Base-by-base conservation (phyloP, 2,113 vertebrate genomes). In the Lucifuga dentata region DNA sequence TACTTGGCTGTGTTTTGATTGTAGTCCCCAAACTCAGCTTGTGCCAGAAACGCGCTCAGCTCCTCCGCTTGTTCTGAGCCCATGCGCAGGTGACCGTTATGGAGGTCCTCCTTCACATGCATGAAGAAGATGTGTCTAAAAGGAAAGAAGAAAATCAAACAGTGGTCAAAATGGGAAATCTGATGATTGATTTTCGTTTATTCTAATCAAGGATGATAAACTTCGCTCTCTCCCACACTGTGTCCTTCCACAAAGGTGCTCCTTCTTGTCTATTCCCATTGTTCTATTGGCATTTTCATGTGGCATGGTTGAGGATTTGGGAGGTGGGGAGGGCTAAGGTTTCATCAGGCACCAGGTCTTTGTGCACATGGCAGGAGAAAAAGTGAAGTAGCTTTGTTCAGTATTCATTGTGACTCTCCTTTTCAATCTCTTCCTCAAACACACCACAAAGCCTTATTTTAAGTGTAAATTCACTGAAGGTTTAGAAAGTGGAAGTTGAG, bases 1-100 rank as follows among this genome's bases (percentile, higher is more conserved):
- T 99, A 99, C 88, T 95, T 95, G 69, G 97, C 97, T 0, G 97
- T 99, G 90, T 98, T 99, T 90, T 98, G 97, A 83, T 98, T 98
- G 85, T 98, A 98, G 89, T 99, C 96, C 2, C 97, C 97, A 17
- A 96, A 98, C 80, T 98, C 96, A 3, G 95, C 94, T 86, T 99
- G 97, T 5, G 97, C 97, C 90, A 98, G 78, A 23, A 98, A 91
- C 0, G 96, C 95, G 3, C 96, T 96, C 60, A 99, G 95, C 81
- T 96, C 95, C 84, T 96, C 90, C 0, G 96, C 96, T 73, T 96
- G 95, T 60, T 98, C 96, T 0, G 94, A 92, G 62, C 93, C 93
- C 86, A 97, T 98, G 7, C 93, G 94, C 53, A 99, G 94, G 80
- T 96, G 96, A 41, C 97, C 96, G 11, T 95, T 91, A 6, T 97